Evolutionary conservation across 2,797 vertebrate genomes (phyloP).

Genomic region (Potorous gilbertii): DNA sequence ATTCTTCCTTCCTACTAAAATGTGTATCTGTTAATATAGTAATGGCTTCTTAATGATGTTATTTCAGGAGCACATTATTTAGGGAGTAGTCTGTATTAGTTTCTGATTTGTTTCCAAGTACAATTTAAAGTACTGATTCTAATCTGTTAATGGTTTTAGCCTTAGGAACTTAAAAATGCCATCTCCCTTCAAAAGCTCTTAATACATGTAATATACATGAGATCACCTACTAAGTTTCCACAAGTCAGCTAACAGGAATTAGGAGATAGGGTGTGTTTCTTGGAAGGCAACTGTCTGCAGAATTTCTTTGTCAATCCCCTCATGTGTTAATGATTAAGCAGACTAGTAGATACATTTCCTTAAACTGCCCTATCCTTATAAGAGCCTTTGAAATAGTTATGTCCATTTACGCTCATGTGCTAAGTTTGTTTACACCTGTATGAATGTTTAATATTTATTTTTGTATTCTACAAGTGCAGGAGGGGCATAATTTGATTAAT

Average conservation of each 20-base stretch:
- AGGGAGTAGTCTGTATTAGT: not conserved
- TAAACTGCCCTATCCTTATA: not conserved
- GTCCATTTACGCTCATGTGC: slow-evolving; percentile 29
- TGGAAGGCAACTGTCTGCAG: not conserved
- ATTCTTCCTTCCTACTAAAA: not conserved
- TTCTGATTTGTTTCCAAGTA: slow-evolving; percentile 1
- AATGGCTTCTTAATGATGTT: not conserved
- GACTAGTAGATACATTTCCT: not conserved
- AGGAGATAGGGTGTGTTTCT: not conserved
- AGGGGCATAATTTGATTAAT: not conserved
- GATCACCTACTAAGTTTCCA: not conserved
- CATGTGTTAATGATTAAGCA: not conserved
- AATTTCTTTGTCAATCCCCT: not conserved
- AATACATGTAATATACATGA: not conserved
- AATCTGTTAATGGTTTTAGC: slow-evolving; percentile 1
- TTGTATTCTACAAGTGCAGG: not conserved
- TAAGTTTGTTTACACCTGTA: slow-evolving; percentile 35
- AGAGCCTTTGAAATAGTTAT: not conserved
- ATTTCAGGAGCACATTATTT: not conserved
- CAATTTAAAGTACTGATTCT: not conserved
- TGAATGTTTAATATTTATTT: slow-evolving; percentile 29
- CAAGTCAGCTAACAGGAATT: not conserved
- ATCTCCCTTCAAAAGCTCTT: not conserved
- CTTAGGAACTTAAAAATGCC: not conserved
- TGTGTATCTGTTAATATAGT: not conserved